A percentile compares a stretch with the other conserved stretches of the same genome.
These are phyloP conservation scores for Monarcha castaneiventris DNA, from an alignment of 2,113 vertebrate genomes.

Conservation along the genomic window DNA sequence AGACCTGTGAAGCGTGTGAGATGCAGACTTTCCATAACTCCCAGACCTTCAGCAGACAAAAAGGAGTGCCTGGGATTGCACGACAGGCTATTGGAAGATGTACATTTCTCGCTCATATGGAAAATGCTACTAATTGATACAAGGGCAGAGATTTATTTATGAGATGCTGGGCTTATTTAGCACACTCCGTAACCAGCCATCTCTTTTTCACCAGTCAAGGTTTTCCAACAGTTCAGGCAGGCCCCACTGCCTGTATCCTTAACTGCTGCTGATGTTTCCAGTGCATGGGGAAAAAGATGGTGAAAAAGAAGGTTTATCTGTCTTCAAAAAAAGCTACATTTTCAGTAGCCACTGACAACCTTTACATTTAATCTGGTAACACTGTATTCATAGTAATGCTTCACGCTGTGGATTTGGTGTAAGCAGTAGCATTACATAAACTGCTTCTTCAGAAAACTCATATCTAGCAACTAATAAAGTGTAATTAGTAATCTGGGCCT, in stretches of 20 bases:
- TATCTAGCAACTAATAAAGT: neutral
- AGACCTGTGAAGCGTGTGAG: neutral
- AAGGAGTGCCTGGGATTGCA: neutral
- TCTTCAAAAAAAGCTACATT: neutral
- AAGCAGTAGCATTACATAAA: neutral
- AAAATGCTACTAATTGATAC: neutral
- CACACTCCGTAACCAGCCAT: neutral
- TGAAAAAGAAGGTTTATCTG: neutral
- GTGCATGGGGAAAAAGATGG: neutral
- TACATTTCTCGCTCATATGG: fast-evolving
- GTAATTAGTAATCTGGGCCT: neutral
- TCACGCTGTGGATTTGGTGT: neutral
- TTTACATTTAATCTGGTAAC: neutral
- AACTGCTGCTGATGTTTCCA: neutral
- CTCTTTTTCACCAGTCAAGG: neutral
- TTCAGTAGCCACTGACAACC: neutral
- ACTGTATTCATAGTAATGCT: neutral
- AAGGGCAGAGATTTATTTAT: neutral
- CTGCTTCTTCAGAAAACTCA: neutral
- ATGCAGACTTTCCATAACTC: neutral
- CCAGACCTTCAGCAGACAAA: neutral
- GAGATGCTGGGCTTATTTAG: neutral
- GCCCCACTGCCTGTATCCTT: neutral
- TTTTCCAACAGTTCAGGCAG: neutral
- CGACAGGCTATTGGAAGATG: fast-evolving